phyloP scores from a whole-genome alignment of 2,797 vertebrate genomes.

The Eupleurogrammus muticus region DNA sequence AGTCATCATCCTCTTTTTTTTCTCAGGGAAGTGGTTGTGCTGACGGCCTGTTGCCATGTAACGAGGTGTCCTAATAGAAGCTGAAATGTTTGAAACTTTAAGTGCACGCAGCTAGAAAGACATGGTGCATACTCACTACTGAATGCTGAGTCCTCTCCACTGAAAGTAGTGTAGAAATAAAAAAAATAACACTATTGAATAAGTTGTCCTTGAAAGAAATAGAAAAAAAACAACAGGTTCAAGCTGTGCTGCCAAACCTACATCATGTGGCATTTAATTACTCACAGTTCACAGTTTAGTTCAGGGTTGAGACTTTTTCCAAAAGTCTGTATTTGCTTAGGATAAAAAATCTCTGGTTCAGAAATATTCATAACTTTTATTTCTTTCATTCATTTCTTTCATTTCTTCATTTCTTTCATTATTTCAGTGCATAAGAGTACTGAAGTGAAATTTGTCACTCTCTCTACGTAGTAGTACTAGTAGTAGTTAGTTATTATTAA shows the following conservation, averaged over 20 bases:
- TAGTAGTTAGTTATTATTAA: neutral
- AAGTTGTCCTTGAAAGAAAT: neutral
- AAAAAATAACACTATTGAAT: neutral
- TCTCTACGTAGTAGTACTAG: no score
- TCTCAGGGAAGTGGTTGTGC: conserved; percentile 52
- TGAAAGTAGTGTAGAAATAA: neutral
- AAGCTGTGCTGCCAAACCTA: neutral
- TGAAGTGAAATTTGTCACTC: no score
- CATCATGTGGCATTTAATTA: neutral
- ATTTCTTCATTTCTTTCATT: no score
- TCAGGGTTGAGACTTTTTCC: neutral
- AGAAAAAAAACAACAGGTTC: neutral
- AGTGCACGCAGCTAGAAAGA: neutral
- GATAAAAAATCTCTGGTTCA: neutral
- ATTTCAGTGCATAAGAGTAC: no score
- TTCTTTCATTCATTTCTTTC: no score
- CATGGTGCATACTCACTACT: neutral
- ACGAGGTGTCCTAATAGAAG: conserved; percentile 1
- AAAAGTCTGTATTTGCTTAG: neutral
- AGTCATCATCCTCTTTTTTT: conserved; percentile 18
- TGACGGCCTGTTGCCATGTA: conserved; percentile 9
- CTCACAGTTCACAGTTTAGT: neutral
- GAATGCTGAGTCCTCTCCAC: neutral
- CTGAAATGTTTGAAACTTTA: conserved; percentile 9
- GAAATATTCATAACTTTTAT: neutral